These are phyloP conservation scores for Styela clava DNA, from an alignment of 23 tunicate genomes.

Conservation along the genomic window DNA sequence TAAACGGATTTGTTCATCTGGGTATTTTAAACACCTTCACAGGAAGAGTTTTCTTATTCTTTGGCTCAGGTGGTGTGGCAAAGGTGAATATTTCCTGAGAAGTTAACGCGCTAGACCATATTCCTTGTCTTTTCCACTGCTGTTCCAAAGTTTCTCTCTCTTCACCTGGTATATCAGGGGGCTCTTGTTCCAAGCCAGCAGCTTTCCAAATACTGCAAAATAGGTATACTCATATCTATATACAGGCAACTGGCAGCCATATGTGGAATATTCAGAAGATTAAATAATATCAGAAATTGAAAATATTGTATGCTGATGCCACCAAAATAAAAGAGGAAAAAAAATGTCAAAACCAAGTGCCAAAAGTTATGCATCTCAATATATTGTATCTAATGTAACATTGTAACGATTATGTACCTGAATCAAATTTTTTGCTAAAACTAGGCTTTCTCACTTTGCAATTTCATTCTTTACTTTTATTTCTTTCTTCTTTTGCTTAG, in stretches of 20 bases:
- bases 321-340: too few species aligned
- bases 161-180: slow-evolving; percentile 55
- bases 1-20: too few species aligned
- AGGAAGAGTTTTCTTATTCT: neutral
- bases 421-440: too few species aligned
- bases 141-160: slow-evolving; percentile 23
- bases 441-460: too few species aligned
- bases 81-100: slow-evolving; percentile 26
- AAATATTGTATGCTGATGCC: too few species aligned
- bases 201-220: slow-evolving; percentile 41
- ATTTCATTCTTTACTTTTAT: neutral
- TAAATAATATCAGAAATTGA: neutral
- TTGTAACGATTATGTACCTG: too few species aligned
- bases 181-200: slow-evolving; percentile 41
- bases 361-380: too few species aligned
- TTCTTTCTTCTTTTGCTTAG: slow-evolving; percentile 1
- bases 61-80: neutral
- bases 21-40: neutral
- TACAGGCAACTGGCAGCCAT: neutral
- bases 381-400: too few species aligned
- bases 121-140: slow-evolving; percentile 52
- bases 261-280: neutral
- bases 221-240: neutral
- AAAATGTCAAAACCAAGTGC: too few species aligned
- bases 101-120: slow-evolving; percentile 58